Conservation (phyloP, 2,888 invertebrate genomes). For the Habrosyne pyritoides region DNA sequence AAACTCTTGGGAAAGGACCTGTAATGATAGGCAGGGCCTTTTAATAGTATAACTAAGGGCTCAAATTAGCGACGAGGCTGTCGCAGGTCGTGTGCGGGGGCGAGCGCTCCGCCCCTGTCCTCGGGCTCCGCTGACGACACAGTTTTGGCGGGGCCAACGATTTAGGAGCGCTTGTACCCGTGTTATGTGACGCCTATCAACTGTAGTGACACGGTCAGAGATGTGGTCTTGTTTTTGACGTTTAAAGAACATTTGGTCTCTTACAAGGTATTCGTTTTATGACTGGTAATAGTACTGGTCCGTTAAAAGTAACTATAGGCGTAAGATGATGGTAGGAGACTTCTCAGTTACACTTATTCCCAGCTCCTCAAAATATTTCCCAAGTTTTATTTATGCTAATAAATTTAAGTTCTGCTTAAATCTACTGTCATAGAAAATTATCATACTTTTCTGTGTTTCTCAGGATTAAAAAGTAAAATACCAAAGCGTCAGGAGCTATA, state of each 20-base stretch:
- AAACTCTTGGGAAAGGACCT: too few species aligned
- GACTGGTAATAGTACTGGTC: too few species aligned
- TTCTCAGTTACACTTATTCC: too few species aligned
- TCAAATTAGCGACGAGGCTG: constrained; percentile 31
- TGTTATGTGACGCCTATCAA: constrained; percentile 34
- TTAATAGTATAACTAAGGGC: constrained; percentile 25
- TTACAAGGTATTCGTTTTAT: too few species aligned
- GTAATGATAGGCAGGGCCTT: constrained; percentile 10
- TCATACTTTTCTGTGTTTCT: background rate
- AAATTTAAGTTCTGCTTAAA: too few species aligned
- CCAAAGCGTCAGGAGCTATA: constrained; percentile 50
- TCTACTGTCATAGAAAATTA: too few species aligned
- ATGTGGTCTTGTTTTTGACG: background rate
- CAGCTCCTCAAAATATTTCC: too few species aligned
- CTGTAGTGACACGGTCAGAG: constrained; percentile 13
- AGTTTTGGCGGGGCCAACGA: constrained; percentile 58
- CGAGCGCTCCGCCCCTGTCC: constrained; percentile 59
- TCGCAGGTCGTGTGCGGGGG: constrained; percentile 42
- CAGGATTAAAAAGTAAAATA: constrained; percentile 17
- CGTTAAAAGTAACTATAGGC: too few species aligned
- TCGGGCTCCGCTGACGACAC: constrained; percentile 58
- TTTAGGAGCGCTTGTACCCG: constrained; percentile 20
- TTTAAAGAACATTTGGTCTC: too few species aligned
- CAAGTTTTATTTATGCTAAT: too few species aligned
- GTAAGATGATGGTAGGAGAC: too few species aligned